These are phyloP conservation scores for Siphlonurus alternatus DNA, from an alignment of 2,888 invertebrate genomes.

Conservation along the genomic window DNA sequence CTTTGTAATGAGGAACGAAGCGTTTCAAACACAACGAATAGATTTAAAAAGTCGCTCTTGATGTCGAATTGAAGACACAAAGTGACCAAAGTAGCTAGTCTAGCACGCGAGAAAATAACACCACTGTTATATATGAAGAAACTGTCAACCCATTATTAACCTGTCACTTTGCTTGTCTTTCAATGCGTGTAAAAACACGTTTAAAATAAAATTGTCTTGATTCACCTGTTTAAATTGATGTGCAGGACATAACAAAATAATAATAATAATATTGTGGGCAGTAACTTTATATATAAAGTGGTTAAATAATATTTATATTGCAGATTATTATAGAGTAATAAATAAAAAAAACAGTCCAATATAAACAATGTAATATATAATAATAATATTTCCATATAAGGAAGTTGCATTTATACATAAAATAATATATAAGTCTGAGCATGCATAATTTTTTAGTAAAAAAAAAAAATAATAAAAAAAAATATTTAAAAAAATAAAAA, in stretches of 20 bases:
- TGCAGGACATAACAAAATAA: too few species aligned
- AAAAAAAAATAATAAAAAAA: neutral
- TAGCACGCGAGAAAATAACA: neutral
- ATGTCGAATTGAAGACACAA: neutral
- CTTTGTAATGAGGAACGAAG: neutral
- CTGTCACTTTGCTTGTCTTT: too few species aligned
- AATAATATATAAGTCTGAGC: slow-evolving; percentile 1
- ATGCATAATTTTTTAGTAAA: slow-evolving; percentile 2
- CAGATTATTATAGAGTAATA: neutral
- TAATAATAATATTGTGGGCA: too few species aligned
- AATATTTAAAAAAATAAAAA: neutral
- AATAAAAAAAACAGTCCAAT: neutral
- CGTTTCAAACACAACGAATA: slow-evolving; percentile 1
- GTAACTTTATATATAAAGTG: too few species aligned
- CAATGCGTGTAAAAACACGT: too few species aligned
- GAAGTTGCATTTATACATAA: neutral
- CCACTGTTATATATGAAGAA: too few species aligned
- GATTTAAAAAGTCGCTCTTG: neutral
- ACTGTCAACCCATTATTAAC: too few species aligned
- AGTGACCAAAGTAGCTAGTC: neutral
- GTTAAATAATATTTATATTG: neutral
- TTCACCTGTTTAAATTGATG: too few species aligned
- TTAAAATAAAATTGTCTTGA: too few species aligned
- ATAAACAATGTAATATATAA: neutral
- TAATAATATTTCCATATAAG: neutral